phyloP scores from a whole-genome alignment of 53 echinoderm and acorn worm species.

The Temnopleurus reevesii region DNA sequence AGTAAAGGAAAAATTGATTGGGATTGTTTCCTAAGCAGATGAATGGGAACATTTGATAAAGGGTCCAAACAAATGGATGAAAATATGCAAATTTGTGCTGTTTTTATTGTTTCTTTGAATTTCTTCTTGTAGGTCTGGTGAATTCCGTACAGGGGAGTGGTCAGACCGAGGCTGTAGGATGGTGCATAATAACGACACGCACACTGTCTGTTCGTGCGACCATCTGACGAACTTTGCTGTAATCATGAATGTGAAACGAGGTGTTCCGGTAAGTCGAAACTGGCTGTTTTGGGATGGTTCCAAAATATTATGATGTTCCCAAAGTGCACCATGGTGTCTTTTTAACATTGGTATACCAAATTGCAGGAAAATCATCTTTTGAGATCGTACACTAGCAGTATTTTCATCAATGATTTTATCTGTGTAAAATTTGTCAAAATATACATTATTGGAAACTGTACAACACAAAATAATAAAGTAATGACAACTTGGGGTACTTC shows the following conservation, averaged over 20 bases:
- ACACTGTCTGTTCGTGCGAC: constrained; percentile 87
- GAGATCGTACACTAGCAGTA: no score
- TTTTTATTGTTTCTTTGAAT: background rate
- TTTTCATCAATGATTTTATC: background rate
- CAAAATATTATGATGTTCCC: no score
- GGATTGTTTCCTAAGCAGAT: no score
- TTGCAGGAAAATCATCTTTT: no score
- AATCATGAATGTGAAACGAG: constrained; percentile 82
- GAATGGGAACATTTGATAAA: no score
- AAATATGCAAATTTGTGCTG: background rate
- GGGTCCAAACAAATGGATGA: background rate
- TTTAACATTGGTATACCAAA: no score
- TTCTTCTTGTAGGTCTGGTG: background rate
- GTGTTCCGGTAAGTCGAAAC: background rate
- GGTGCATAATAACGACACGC: constrained; percentile 79
- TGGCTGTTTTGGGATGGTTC: no score
- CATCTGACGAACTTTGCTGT: constrained; percentile 99
- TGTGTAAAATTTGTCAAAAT: background rate
- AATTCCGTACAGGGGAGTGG: constrained; percentile 77
- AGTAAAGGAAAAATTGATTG: no score
- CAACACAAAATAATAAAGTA: no score
- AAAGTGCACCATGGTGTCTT: no score
- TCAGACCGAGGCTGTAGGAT: constrained; percentile 77
- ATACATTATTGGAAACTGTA: background rate
- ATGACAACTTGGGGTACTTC: background rate